Conservation (phyloP, 2,113 vertebrate genomes). For the Ictalurus punctatus region DNA sequence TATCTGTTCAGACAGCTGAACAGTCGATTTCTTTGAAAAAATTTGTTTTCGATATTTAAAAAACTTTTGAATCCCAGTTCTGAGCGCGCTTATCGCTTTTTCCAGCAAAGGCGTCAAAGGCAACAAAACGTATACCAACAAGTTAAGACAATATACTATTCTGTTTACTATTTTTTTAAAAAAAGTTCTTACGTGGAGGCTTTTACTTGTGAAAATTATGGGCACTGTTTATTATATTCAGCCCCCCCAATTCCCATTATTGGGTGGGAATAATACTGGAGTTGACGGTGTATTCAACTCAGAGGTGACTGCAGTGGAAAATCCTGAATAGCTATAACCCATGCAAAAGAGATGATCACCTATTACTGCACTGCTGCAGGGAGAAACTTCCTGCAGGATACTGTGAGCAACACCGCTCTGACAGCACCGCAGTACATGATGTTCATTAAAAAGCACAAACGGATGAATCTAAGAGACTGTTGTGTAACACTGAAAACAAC, state of each 20-base stretch:
- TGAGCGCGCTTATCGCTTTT: background rate
- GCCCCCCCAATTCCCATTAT: background rate
- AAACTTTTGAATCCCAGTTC: background rate
- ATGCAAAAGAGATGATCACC: background rate
- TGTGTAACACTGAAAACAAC: background rate
- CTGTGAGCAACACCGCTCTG: background rate
- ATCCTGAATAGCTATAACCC: background rate
- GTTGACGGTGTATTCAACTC: background rate
- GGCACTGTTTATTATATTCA: background rate
- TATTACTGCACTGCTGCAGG: slow-evolving; percentile 15
- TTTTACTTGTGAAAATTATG: background rate
- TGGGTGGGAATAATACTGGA: background rate
- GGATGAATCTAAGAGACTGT: background rate
- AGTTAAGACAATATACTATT: background rate
- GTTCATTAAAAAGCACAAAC: background rate
- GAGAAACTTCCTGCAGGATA: background rate
- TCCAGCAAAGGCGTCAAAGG: background rate
- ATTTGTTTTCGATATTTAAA: too few relatives aligned
- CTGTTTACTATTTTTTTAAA: background rate
- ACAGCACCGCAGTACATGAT: background rate
- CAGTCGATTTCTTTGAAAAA: background rate
- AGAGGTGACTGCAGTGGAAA: background rate
- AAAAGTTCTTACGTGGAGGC: background rate
- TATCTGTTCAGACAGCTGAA: too few relatives aligned
- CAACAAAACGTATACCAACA: background rate